These are phyloP conservation scores for Dasysyrphus tricinctus DNA, from an alignment of 2,888 invertebrate species.

Conservation along the genomic window DNA sequence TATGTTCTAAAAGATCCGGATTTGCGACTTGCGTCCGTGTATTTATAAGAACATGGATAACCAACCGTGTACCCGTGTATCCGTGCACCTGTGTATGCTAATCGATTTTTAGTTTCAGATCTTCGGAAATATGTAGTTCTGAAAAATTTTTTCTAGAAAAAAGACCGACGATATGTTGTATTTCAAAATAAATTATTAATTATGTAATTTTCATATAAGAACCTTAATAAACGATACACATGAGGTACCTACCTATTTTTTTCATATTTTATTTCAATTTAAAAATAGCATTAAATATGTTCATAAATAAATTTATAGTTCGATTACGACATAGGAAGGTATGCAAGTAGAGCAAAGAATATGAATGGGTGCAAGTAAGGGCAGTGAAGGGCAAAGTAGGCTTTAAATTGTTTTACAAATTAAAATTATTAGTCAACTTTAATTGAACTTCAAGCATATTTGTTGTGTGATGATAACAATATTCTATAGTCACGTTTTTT, in stretches of 20 bases:
- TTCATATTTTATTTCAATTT: neutral
- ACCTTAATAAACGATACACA: conserved; percentile 24
- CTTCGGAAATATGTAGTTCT: too few species aligned
- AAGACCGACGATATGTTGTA: too few species aligned
- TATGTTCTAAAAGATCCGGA: too few species aligned
- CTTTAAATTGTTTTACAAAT: neutral
- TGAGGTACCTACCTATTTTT: neutral
- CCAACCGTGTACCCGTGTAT: too few species aligned
- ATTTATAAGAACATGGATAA: too few species aligned
- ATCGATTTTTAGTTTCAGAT: too few species aligned
- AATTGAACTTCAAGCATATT: neutral
- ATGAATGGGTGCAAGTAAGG: neutral
- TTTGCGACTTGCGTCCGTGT: too few species aligned
- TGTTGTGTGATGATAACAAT: conserved; percentile 10
- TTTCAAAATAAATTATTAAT: too few species aligned
- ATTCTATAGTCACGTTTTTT: conserved; percentile 20
- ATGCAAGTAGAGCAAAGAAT: conserved; percentile 5
- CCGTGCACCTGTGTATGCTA: too few species aligned
- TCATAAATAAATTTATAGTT: conserved; percentile 21
- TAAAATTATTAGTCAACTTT: conserved; percentile 31
- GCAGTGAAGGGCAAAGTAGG: neutral
- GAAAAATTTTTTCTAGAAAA: too few species aligned
- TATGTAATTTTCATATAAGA: too few species aligned
- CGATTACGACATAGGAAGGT: conserved; percentile 3
- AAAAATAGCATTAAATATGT: neutral